Evolutionary conservation across 92 coral and sea anemone species (phyloP), one percentile per base, ranked within the genome.

Genomic region (Palythoa grandiflora): DNA sequence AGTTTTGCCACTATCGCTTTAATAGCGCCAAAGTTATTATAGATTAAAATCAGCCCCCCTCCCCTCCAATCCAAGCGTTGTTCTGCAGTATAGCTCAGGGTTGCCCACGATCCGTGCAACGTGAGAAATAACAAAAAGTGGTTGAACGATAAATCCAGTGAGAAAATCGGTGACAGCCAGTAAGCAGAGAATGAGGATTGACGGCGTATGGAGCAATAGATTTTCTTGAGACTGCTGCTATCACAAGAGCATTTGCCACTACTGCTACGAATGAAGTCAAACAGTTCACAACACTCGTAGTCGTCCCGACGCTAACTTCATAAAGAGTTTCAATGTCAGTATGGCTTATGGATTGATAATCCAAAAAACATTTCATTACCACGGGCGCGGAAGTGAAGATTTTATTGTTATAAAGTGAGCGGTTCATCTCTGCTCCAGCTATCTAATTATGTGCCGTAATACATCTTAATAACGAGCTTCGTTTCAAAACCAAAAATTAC

Each of bases 101-200:
- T 65, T 47, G 12, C 86, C 60, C 59, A 19, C n/a, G 39, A 81
- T 66, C 21, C 86, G 51, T 21, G 86, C 86, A 20, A 81, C 65
- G 12, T 81, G 86, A 81, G 86, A 81, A 57, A 81, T 65, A 65
- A 81, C 63, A 65, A 81, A 81, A 11, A 81, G 75, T 20, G 86
- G 75, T 21, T 81, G 86, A 53, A 74, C 60, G 19, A 81, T 81
- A 11, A 81, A 71, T 2, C 86, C 86, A 1, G 86, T 81, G 73
- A 81, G 61, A 37, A 81, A 81, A 3, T 81, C 75, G 1, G 86
- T 81, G 9, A 65, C 61, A 3, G 86, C 86, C 60, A 81, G 39
- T 12, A 39, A 81, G 19, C 75, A 81, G 40, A 81, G 86, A 47
- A 81, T 60, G 20, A 52, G 21, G 40, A 65, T 81, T n/a, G 86